Evolutionary conservation across 2,797 vertebrate genomes (phyloP).

Genomic region (Smutsia temminckii): DNA sequence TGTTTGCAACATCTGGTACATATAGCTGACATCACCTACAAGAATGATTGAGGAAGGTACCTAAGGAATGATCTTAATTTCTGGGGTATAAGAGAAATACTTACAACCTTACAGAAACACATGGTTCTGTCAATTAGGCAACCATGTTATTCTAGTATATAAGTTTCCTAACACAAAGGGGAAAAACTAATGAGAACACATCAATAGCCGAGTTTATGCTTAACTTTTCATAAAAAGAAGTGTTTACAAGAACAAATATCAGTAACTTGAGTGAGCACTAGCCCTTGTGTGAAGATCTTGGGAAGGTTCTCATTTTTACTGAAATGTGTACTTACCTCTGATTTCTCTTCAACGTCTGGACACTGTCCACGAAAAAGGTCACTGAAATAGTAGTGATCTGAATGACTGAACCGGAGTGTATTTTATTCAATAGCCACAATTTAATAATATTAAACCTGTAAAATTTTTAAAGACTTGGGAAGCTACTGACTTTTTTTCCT

Average conservation of each 20-base stretch:
- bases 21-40: background rate
- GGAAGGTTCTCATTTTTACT: conserved; percentile 27
- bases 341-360: background rate
- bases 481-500: background rate
- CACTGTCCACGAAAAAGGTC: background rate
- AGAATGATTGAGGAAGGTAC: background rate
- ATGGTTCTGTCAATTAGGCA: background rate
- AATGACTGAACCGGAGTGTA: conserved; percentile 1
- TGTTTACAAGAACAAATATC: background rate
- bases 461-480: conserved; percentile 38
- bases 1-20: background rate
- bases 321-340: background rate
- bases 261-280: background rate
- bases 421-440: conserved; percentile 31
- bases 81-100: background rate
- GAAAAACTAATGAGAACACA: background rate
- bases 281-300: background rate
- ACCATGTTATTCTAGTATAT: background rate
- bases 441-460: conserved; percentile 9
- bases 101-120: conserved; percentile 6
- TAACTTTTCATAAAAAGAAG: background rate
- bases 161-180: conserved; percentile 6
- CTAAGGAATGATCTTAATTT: conserved; percentile 38
- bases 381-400: background rate
- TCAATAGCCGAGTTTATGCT: background rate